These are phyloP conservation scores for Rambutsinella grinnellia DNA, from an alignment of 2,888 invertebrate genomes.

Conservation along the genomic window DNA sequence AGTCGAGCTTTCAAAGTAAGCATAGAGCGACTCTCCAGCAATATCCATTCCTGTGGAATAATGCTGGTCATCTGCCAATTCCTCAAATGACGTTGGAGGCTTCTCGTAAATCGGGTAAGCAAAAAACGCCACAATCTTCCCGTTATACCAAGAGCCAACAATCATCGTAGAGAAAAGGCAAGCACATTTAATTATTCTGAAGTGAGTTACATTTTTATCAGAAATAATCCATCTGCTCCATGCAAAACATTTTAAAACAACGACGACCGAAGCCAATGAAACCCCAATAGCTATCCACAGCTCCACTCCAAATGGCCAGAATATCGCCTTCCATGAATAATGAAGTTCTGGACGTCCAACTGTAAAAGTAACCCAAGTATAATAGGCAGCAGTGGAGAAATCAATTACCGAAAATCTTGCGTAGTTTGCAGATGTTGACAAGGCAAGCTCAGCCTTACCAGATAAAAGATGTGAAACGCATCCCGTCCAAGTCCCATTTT, in stretches of 20 bases:
- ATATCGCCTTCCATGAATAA: constrained; percentile 46
- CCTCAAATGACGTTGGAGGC: constrained; percentile 30
- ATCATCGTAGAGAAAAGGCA: constrained; percentile 27
- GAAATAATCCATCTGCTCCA: not conserved
- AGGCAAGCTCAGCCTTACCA: constrained; percentile 26
- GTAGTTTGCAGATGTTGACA: constrained; percentile 28
- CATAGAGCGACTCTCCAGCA: constrained; percentile 13
- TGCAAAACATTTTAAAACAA: constrained; percentile 24
- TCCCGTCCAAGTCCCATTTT: constrained; percentile 41
- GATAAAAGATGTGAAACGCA: constrained; percentile 33
- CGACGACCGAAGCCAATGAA: not conserved
- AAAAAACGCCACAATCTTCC: constrained; percentile 27
- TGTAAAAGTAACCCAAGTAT: constrained; percentile 29
- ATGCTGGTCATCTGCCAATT: constrained; percentile 7
- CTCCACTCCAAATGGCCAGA: constrained; percentile 17
- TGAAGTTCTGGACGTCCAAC: constrained; percentile 23
- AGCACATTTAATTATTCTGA: constrained; percentile 10
- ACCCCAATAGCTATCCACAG: constrained; percentile 26
- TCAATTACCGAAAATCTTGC: constrained; percentile 22
- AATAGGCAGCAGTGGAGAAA: constrained; percentile 16
- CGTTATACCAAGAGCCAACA: constrained; percentile 21
- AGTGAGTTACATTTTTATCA: not conserved
- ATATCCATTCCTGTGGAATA: constrained; percentile 19
- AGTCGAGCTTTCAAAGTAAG: constrained; percentile 21
- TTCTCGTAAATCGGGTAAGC: constrained; percentile 18